A percentile compares a stretch with the other conserved stretches of the same genome.
Evolutionary conservation across 1,140 invertebrate genomes (phyloP).

Genomic region (Arion vulgaris): DNA sequence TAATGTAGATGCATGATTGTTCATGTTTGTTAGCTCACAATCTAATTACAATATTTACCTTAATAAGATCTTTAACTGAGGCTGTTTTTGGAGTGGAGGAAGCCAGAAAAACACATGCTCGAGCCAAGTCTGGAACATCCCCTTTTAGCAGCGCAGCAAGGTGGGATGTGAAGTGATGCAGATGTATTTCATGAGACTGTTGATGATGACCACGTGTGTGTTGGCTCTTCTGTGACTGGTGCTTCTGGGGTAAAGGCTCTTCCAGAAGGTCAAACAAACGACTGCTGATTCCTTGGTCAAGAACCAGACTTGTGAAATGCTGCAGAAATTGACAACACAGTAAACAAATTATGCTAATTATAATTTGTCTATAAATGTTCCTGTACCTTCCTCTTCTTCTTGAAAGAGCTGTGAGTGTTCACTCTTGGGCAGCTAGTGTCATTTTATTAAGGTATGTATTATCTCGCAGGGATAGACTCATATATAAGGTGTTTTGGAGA

Average conservation of each 20-base stretch:
- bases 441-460: no score
- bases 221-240: not conserved
- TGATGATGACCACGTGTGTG: not conserved
- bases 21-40: no score
- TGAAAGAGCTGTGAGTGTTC: no score
- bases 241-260: slow-evolving; percentile 6
- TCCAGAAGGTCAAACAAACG: slow-evolving; percentile 16
- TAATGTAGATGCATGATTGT: no score
- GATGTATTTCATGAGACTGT: slow-evolving; percentile 10
- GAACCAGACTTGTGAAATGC: slow-evolving; percentile 28
- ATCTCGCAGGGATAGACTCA: no score
- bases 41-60: not conserved
- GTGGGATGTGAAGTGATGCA: slow-evolving; percentile 26
- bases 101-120: slow-evolving; percentile 14
- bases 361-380: no score
- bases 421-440: no score
- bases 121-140: slow-evolving; percentile 8
- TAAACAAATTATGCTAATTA: no score
- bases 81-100: slow-evolving; percentile 5
- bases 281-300: slow-evolving; percentile 8
- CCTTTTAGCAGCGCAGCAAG: slow-evolving; percentile 19
- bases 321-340: not conserved
- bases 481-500: no score
- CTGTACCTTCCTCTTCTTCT: no score
- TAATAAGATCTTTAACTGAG: slow-evolving; percentile 21